Evolutionary conservation across 1,140 invertebrate genomes (phyloP).

Genomic region (Drosophila parabipectinata): DNA sequence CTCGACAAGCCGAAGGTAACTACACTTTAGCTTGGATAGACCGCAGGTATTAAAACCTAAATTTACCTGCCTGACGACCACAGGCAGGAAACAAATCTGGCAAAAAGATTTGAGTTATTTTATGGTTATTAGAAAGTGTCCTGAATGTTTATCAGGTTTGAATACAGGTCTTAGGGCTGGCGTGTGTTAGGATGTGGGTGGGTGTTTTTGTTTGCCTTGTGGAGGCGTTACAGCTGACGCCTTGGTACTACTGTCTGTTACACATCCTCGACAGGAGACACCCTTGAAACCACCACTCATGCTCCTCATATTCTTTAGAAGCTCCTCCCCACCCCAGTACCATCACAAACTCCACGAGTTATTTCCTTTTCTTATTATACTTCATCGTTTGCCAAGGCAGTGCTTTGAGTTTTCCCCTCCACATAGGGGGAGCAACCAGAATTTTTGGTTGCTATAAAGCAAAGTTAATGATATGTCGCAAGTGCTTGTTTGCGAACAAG

Average conservation of each 20-base stretch:
- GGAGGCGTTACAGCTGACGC: conserved; percentile 53
- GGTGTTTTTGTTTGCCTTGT: conserved; percentile 7
- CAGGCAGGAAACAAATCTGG: conserved; percentile 26
- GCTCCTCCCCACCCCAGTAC: conserved; percentile 7
- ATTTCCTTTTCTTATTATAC: conserved; percentile 64
- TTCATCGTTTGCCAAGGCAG: conserved; percentile 47
- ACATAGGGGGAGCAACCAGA: conserved; percentile 4
- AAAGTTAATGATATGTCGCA: conserved; percentile 76
- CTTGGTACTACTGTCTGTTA: conserved; percentile 18
- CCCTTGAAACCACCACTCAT: conserved; percentile 12
- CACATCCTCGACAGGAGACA: conserved; percentile 17
- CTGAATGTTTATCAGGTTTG: conserved; percentile 20
- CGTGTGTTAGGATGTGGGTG: neutral
- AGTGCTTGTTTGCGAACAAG: conserved; percentile 49
- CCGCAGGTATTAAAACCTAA: conserved; percentile 28
- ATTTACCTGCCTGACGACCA: conserved; percentile 20
- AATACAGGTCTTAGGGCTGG: neutral
- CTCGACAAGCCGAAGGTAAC: conserved; percentile 4
- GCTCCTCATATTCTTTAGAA: neutral
- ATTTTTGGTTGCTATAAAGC: conserved; percentile 60
- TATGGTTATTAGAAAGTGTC: conserved; percentile 58
- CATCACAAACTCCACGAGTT: conserved; percentile 43
- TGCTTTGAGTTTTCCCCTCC: conserved; percentile 39
- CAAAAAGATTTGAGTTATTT: conserved; percentile 60
- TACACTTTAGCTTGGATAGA: conserved; percentile 21